Conservation (phyloP, 1,140 invertebrate genomes). For the Trinorchestia longiramus region DNA sequence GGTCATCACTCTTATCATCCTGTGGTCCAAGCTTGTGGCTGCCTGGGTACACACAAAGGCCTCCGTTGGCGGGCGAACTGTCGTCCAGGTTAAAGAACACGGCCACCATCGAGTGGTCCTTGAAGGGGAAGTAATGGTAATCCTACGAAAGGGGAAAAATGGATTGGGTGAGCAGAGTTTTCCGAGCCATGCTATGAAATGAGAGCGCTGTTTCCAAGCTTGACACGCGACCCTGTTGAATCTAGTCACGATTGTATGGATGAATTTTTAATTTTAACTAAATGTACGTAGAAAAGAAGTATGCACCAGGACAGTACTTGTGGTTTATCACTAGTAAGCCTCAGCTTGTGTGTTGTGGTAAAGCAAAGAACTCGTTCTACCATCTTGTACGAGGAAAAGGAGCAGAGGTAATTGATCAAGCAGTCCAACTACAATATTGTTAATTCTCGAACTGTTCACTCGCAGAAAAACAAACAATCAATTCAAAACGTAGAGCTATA, state of each 20-base stretch:
- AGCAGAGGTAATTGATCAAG: too few relatives aligned
- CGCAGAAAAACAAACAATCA: too few relatives aligned
- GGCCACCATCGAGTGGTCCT: conserved; percentile 76
- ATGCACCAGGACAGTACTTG: too few relatives aligned
- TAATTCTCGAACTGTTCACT: too few relatives aligned
- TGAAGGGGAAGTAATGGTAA: conserved; percentile 77
- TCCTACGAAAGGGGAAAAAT: conserved; percentile 70
- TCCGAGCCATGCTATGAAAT: not conserved
- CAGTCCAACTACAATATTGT: too few relatives aligned
- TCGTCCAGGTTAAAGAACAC: conserved; percentile 77
- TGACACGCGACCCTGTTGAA: not conserved
- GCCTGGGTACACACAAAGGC: conserved; percentile 76
- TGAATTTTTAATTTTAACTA: not conserved
- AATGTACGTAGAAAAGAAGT: not conserved
- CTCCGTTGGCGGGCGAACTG: conserved; percentile 75
- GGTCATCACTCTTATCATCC: conserved; percentile 70
- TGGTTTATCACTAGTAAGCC: too few relatives aligned
- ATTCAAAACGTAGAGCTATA: too few relatives aligned
- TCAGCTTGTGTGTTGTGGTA: too few relatives aligned
- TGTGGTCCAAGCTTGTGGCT: conserved; percentile 77
- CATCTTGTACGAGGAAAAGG: too few relatives aligned
- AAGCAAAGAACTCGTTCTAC: too few relatives aligned
- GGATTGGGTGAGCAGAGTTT: not conserved
- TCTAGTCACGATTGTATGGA: too few relatives aligned
- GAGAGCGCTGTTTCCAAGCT: not conserved